phyloP scores from a whole-genome alignment of 2,888 invertebrate genomes.

The Torymus texanus region DNA sequence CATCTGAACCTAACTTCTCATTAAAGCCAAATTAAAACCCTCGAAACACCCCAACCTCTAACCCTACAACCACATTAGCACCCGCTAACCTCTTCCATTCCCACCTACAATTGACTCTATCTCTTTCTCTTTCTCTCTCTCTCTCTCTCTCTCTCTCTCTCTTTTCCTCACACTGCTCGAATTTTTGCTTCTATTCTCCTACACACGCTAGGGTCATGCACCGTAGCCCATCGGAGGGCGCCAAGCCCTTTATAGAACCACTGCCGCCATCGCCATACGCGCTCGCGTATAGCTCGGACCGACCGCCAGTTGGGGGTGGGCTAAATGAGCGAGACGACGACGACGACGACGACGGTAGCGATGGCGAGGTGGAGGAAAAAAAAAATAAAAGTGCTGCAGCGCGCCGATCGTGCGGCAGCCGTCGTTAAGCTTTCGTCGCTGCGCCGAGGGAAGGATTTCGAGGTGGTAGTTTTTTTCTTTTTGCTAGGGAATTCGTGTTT shows the following conservation, averaged over 20 bases:
- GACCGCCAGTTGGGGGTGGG: background rate
- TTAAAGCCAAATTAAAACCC: too few relatives aligned
- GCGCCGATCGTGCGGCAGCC: slow-evolving; percentile 1
- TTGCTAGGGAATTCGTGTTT: too few relatives aligned
- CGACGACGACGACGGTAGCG: background rate
- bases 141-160: background rate
- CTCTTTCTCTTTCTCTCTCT: background rate
- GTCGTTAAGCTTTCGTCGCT: background rate
- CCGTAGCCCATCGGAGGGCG: background rate
- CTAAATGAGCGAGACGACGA: slow-evolving; percentile 1
- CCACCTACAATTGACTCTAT: background rate
- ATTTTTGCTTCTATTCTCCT: too few relatives aligned
- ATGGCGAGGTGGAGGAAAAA: background rate
- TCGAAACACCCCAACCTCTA: too few relatives aligned
- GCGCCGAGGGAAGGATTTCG: background rate
- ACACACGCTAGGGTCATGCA: too few relatives aligned
- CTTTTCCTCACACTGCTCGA: too few relatives aligned
- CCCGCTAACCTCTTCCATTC: too few relatives aligned
- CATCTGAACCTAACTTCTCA: too few relatives aligned
- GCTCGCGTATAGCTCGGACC: background rate
- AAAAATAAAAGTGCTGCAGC: slow-evolving; percentile 21
- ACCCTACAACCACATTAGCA: too few relatives aligned
- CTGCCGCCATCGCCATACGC: background rate
- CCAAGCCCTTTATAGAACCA: slow-evolving; percentile 22
- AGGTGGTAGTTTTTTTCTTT: too few relatives aligned